phyloP scores from a whole-genome alignment of 2,113 vertebrate genomes.

The Python bivittatus region DNA sequence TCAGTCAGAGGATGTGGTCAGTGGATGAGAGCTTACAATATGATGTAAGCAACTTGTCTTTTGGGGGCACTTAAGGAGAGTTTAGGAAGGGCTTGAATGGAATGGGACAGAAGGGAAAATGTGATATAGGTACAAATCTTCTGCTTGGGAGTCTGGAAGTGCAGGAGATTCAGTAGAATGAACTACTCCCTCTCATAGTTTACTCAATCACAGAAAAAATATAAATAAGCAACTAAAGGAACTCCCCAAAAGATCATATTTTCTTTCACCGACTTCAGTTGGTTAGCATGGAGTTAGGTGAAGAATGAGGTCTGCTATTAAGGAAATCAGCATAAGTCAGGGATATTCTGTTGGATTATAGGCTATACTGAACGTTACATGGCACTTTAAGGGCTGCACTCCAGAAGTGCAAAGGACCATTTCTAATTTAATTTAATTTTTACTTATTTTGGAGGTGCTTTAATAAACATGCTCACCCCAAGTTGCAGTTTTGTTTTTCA shows the following conservation, averaged over 20 bases:
- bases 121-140: background rate
- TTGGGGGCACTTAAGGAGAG: background rate
- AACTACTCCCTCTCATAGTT: background rate
- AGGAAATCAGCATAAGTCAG: too few species aligned
- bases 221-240: background rate
- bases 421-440: background rate
- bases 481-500: background rate
- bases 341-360: background rate
- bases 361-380: background rate
- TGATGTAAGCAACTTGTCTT: background rate
- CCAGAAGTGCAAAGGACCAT: background rate
- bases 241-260: background rate
- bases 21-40: background rate
- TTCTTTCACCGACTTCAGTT: background rate
- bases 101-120: background rate
- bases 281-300: background rate
- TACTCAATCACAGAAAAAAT: background rate
- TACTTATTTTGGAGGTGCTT: background rate
- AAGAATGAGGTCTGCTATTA: background rate
- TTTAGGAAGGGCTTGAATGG: background rate
- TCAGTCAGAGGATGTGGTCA: background rate
- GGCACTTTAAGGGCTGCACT: background rate
- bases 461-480: background rate
- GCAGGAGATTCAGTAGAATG: background rate
- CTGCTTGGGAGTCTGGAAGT: too few species aligned